Conservation (phyloP, 2,113 vertebrate species). For the Eudyptes chrysolophus region DNA sequence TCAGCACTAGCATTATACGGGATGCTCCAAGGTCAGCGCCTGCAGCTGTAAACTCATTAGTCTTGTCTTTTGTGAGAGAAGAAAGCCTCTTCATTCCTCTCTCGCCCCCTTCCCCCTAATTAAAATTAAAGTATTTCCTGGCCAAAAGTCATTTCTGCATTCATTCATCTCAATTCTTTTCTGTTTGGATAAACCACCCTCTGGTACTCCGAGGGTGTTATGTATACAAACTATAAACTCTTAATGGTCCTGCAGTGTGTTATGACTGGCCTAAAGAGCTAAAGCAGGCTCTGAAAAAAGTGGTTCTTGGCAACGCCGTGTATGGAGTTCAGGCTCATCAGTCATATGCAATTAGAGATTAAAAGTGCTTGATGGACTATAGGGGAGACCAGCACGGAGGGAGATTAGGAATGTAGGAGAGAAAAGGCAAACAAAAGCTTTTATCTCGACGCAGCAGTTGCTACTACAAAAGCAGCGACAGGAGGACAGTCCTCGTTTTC, state of each 20-base stretch:
- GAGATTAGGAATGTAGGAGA: slow-evolving; percentile 56
- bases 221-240: slow-evolving; percentile 83
- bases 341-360: slow-evolving; percentile 64
- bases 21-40: slow-evolving; percentile 67
- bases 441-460: not conserved
- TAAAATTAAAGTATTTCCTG: slow-evolving; percentile 73
- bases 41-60: slow-evolving; percentile 71
- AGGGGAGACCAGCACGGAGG: slow-evolving; percentile 20
- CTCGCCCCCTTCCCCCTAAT: slow-evolving; percentile 66
- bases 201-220: slow-evolving; percentile 80
- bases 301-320: slow-evolving; percentile 30
- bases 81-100: slow-evolving; percentile 67
- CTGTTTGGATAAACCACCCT: slow-evolving; percentile 74
- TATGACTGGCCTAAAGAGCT: slow-evolving; percentile 77
- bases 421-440: slow-evolving; percentile 65
- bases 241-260: slow-evolving; percentile 85
- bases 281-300: slow-evolving; percentile 56
- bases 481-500: not conserved
- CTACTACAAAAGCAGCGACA: slow-evolving; percentile 23
- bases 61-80: slow-evolving; percentile 74
- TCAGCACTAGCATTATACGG: slow-evolving; percentile 44
- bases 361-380: slow-evolving; percentile 54
- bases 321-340: slow-evolving; percentile 55
- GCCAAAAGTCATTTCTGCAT: slow-evolving; percentile 69
- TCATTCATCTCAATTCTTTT: slow-evolving; percentile 72